Evolutionary conservation across 1,140 invertebrate genomes (phyloP), one percentile per base, ranked within the genome.

Genomic region (Lutraria rhynchaena): DNA sequence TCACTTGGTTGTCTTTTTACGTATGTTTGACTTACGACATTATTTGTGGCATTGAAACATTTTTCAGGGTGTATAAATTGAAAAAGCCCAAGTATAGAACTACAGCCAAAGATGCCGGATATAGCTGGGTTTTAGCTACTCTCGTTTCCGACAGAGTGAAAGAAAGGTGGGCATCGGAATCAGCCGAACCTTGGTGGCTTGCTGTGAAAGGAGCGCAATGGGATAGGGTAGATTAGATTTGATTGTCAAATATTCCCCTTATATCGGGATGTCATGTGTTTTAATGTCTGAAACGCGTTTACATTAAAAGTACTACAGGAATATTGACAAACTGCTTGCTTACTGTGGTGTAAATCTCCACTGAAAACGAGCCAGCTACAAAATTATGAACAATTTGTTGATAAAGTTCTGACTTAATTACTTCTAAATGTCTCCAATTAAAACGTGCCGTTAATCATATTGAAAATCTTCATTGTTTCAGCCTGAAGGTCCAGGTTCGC

Each of bases 401-500:
- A n/a, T n/a, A n/a, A n/a, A n/a, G n/a, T n/a, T n/a, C n/a, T n/a
- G n/a, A n/a, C n/a, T n/a, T n/a, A n/a, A n/a, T n/a, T n/a, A n/a
- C n/a, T n/a, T n/a, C n/a, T n/a, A n/a, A n/a, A n/a, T n/a, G n/a
- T n/a, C n/a, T n/a, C n/a, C n/a, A n/a, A n/a, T n/a, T 49, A 11
- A 49, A 9, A 11, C 44, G 44, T 11, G 58, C 58, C 22, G 31
- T 11, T 24, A 5, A 33, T 27, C 5, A 24, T 61, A 29, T 61
- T 61, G 5, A 37, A 22, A 44, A 3, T 35, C 17, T 7, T 37
- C 7, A 33, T 60, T 9, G 55, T 53, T 60, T 44, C 65, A 92
- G 91, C 92, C 92, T 11, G 89, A 91, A 73, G 92, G 92, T 19
- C 85, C 85, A 11, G 85, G 84, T 24, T 83, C 84, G 17, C 76